Evolutionary conservation across 2,888 invertebrate genomes (phyloP).

Genomic region (Coleophora flavipennella): DNA sequence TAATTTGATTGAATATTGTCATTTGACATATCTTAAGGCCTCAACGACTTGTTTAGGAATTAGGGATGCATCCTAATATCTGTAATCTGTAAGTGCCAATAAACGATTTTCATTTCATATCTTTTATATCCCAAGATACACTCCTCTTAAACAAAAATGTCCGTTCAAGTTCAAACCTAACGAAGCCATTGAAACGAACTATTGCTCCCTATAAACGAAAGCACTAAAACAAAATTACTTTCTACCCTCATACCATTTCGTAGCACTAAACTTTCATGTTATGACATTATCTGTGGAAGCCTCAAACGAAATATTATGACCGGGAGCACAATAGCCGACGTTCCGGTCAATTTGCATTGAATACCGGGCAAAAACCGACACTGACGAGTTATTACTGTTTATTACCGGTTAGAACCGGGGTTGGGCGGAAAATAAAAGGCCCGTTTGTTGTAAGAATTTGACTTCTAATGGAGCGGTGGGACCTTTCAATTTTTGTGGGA

Average conservation of each 20-base stretch:
- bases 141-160: too few relatives aligned
- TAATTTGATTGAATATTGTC: too few relatives aligned
- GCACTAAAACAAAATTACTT: neutral
- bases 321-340: conserved; percentile 8
- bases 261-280: neutral
- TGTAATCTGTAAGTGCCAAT: too few relatives aligned
- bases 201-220: neutral
- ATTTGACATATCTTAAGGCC: too few relatives aligned
- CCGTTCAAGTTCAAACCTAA: too few relatives aligned
- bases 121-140: too few relatives aligned
- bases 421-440: neutral
- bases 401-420: conserved; percentile 5
- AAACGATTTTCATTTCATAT: too few relatives aligned
- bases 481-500: too few relatives aligned
- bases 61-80: too few relatives aligned
- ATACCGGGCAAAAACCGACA: conserved; percentile 9
- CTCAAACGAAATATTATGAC: conserved; percentile 7
- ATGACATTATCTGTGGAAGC: conserved; percentile 3
- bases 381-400: conserved; percentile 12
- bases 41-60: too few relatives aligned
- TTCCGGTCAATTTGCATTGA: conserved; percentile 19
- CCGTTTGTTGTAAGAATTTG: neutral
- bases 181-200: too few relatives aligned
- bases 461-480: neutral
- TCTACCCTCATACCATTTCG: conserved; percentile 3